phyloP scores from a whole-genome alignment of 1,140 invertebrate species.

The Stenopsyche tienmushanensis region DNA sequence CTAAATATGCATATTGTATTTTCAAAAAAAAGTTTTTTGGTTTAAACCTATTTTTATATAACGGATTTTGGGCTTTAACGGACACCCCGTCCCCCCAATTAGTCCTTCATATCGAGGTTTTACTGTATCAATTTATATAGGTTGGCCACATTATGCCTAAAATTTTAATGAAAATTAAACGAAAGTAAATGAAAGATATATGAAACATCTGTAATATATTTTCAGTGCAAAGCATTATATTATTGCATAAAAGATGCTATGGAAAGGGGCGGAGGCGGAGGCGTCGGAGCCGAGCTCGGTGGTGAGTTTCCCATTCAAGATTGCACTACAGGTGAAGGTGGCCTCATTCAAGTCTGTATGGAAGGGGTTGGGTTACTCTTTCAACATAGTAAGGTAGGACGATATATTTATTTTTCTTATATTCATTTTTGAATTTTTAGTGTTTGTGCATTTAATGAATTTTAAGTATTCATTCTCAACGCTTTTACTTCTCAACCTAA shows the following conservation, averaged over 20 bases:
- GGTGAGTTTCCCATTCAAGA: conserved; percentile 99
- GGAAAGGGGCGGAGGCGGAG: conserved; percentile 90
- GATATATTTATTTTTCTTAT: not conserved
- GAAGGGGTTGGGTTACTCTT: conserved; percentile 98
- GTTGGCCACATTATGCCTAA: no score
- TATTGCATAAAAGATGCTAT: conserved; percentile 98
- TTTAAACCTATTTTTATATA: no score
- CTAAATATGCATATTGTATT: no score
- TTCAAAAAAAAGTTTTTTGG: no score
- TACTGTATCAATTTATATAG: not conserved
- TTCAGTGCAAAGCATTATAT: conserved; percentile 96
- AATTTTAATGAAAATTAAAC: no score
- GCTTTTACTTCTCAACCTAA: conserved; percentile 21
- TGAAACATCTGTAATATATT: conserved; percentile 19
- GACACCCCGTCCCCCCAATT: no score
- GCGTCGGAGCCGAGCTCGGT: conserved; percentile 84
- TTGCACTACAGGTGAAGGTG: conserved; percentile 93
- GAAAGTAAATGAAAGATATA: not conserved
- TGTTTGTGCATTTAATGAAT: conserved; percentile 38
- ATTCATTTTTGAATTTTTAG: conserved; percentile 19
- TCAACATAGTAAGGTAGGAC: conserved; percentile 95
- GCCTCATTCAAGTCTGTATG: conserved; percentile 97
- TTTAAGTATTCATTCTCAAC: conserved; percentile 23
- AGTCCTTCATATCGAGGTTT: no score
- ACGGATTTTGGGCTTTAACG: no score